Evolutionary conservation across 2,113 vertebrate genomes (phyloP), one percentile per base, ranked within the genome.

Genomic region (Phyllostomus discolor): DNA sequence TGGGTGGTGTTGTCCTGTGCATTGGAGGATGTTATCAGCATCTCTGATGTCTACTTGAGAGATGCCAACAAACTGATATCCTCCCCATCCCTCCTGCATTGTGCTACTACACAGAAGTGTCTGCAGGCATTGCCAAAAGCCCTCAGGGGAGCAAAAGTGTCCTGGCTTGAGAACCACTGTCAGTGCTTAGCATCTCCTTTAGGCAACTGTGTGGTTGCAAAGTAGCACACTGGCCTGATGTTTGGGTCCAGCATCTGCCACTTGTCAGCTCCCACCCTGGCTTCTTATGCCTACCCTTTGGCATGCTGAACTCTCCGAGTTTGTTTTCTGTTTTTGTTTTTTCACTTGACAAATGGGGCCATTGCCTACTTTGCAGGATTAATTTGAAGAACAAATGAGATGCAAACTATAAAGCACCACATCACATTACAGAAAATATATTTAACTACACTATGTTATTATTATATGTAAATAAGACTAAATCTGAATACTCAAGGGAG

Each of bases 401-500:
- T 66, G n/a, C 64, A 91, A 80, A 84, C 80, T 85, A n/a, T 57
- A 43, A 92, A 88, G 59, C 41, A 81, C 75, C 38, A 90, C 75
- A 84, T 95, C 70, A n/a, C 54, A 87, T 69, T 87, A 91, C 24
- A 66, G 83, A 83, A 97, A 94, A 46, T 43, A 72, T 54, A 91
- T 52, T 92, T 90, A 83, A 76, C 48, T 48, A 14, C 41, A 57
- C 88, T 89, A 10, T 79, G 41, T 95, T 96, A 90, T 92, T 95
- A 78, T 95, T 94, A 84, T 72, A 78, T 57, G 84, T 95, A 97
- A 95, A 93, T 94, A 84, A 62, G 48, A 90, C 69, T 69, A 69
- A 38, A 31, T 73, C 88, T 76, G 54, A 66, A 91, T 59, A 87
- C 87, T 91, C 28, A 4, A 64, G 86, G 80, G 75, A 95, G 90